Conservation (phyloP, 2,797 vertebrate species). For the Halcyon chelicuti region DNA sequence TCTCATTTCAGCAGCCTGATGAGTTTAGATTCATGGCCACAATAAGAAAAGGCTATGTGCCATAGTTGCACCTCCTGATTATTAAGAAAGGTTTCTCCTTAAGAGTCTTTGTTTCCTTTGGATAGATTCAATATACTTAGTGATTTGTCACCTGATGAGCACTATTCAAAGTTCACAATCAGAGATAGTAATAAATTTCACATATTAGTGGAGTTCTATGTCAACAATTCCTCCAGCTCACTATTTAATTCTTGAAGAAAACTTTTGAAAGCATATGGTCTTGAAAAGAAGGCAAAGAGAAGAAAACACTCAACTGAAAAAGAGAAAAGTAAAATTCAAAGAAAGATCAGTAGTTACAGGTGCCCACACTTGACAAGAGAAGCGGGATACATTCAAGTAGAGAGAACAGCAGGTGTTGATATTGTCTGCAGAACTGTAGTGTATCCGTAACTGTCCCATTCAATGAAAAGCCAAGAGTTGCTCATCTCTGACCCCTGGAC, state of each 20-base stretch:
- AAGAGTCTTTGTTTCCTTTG: neutral
- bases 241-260: neutral
- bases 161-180: constrained; percentile 1
- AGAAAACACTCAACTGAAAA: neutral
- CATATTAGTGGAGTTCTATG: neutral
- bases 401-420: neutral
- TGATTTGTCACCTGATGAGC: constrained; percentile 11
- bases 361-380: neutral
- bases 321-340: neutral
- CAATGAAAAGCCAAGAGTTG: neutral
- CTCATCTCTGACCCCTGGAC: neutral
- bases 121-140: neutral
- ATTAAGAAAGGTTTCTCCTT: neutral
- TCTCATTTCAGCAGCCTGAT: constrained; percentile 4
- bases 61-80: neutral
- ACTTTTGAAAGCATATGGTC: neutral
- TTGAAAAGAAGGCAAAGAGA: neutral
- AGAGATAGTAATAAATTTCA: neutral
- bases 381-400: neutral
- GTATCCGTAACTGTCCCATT: neutral
- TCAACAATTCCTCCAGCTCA: neutral
- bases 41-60: neutral
- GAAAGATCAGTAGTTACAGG: neutral
- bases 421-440: neutral
- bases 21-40: neutral